A percentile compares a stretch with the other conserved stretches of the same genome.
These are phyloP conservation scores for Catonia carolina DNA, from an alignment of 2,888 invertebrate species.

Conservation along the genomic window DNA sequence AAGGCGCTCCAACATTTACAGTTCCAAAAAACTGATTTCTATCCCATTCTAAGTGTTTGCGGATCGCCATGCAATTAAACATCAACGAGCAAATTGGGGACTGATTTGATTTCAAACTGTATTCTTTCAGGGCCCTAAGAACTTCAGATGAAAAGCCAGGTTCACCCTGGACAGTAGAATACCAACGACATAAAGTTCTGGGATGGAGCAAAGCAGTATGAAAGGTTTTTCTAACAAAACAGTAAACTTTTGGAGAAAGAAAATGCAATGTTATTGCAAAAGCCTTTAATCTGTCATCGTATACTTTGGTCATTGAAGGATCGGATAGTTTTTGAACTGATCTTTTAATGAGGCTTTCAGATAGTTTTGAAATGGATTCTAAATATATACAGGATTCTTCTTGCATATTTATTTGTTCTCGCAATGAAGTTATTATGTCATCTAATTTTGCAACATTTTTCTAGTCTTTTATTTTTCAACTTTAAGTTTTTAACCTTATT, in stretches of 20 bases:
- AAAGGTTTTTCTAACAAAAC: constrained; percentile 12
- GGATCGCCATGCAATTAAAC: constrained; percentile 21
- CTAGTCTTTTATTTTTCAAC: neutral
- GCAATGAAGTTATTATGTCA: neutral
- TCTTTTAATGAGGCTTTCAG: constrained; percentile 9
- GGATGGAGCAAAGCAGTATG: constrained; percentile 18
- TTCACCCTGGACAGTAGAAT: constrained; percentile 30
- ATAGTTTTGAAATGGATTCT: neutral
- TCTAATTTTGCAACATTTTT: constrained; percentile 11
- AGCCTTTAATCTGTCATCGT: constrained; percentile 14
- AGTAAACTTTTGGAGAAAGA: constrained; percentile 13
- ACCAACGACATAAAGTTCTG: constrained; percentile 21
- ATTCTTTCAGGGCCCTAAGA: constrained; percentile 16
- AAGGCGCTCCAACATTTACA: too few relatives aligned
- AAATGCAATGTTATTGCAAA: constrained; percentile 15
- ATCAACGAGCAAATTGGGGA: constrained; percentile 15
- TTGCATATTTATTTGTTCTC: constrained; percentile 6
- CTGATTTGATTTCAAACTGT: neutral
- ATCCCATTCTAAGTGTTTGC: constrained; percentile 8
- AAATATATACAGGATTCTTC: constrained; percentile 2
- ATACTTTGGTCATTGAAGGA: constrained; percentile 4
- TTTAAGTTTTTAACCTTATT: constrained; percentile 5
- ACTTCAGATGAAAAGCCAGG: constrained; percentile 36
- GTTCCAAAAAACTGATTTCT: neutral
- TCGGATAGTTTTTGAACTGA: constrained; percentile 3